Base-by-base conservation (phyloP, 2,113 vertebrate genomes). In the Ascaphus truei region DNA sequence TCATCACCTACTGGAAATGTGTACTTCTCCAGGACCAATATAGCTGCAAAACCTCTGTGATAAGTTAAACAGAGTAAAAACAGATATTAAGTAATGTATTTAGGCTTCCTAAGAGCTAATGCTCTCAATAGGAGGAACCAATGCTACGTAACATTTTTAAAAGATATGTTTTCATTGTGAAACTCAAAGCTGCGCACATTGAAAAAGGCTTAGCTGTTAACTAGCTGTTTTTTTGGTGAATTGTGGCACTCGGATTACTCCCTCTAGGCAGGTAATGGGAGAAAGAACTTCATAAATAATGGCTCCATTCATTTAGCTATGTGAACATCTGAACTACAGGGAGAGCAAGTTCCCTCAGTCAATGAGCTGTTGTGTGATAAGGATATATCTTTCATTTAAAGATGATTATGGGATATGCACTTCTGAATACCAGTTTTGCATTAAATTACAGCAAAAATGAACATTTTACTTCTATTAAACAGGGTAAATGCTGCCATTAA, bases 291-390 rank as follows among this genome's bases (percentile, higher is more conserved):
- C 33, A 61, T 43, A 60, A 69, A 69, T 59, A 69, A 61, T 52
- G 57, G 45, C 36, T 71, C 57, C 23, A 71, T 71, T 71, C 67
- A 71, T 71, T 61, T 71, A 36, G 30, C 36, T 50, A 61, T 71
- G 67, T 71, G 57, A 71, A 71, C 56, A 71, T 52, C 67, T 71
- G 59, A 61, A 61, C 67, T 71, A 61, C 52, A 57, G 57, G 67
- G 31, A 71, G 43, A 37, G 45, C 67, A 39, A 59, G 67, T 71
- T 71, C 56, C 55, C 10, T 6, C 11, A 61, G 45, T 71, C 67
- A 71, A 71, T 71, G 57, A 60, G 23, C 67, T 71, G 67, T 71
- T 71, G 67, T 71, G 50, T 61, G 67, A 71, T 71, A 61, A 71
- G 65, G 53, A 68, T 68, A 68, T 71, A 71, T 61, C 67, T 61